Evolutionary conservation across 2,888 invertebrate species (phyloP), one percentile per base, ranked within the genome.

Genomic region (Dasypogon diadema): DNA sequence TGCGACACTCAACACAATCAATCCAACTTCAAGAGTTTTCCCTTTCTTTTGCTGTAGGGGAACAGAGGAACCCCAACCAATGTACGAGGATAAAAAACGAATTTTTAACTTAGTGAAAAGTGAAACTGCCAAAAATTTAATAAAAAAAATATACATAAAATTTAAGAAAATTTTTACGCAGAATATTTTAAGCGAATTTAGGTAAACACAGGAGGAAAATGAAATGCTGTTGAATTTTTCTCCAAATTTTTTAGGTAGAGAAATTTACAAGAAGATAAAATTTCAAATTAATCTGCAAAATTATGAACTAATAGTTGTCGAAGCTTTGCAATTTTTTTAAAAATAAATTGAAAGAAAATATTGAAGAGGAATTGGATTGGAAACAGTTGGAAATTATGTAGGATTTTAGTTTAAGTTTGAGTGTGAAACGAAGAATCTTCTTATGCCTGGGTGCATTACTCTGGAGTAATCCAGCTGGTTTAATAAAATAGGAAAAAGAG

Each of bases 71-170:
- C 63, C n/a, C 12, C 26, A 22, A 34, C 46, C 46, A 26, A 42
- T 60, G 34, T 16, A 58, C 16, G 42, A 60, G 18, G 37, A 60
- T 37, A 34, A 21, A 37, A 34, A 60, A 60, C 60, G 60, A 60
- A 60, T 60, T 60, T 60, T 60, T 21, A 60, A 60, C 60, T 60
- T 60, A 60, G 42, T 60, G 60, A 60, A 60, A 42, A 60, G 60
- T 60, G 14, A 60, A 60, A 60, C 60, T 60, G 60, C 60, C 60
- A 60, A 60, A 58, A 60, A 37, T 34, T 60, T 60, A 34, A 60
- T n/a, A 60, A 60, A 42, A 16, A 6, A 37, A 60, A 58, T n/a
- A 60, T n/a, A 60, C 34, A 42, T 30, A 6, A 37, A 60, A 58
- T n/a, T 24, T 60, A 60, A 60, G 60, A 26, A 37, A 34, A 60